phyloP scores from a whole-genome alignment of 1,140 invertebrate species.

The Luehdorfia chinensis region DNA sequence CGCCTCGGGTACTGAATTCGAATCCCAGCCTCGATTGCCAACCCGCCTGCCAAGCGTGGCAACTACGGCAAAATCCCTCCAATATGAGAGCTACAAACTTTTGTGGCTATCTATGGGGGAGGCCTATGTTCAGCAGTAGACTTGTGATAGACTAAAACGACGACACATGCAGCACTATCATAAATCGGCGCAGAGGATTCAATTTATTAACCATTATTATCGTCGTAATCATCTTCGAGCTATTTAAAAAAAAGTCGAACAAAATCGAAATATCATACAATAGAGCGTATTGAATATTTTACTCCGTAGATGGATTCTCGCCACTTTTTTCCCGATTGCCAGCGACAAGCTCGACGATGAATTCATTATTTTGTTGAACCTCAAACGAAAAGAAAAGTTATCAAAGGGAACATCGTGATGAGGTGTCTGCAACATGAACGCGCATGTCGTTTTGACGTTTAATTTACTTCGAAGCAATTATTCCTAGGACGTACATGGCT shows the following conservation, averaged over 20 bases:
- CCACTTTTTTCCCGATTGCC: constrained; percentile 4
- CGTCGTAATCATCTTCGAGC: background rate
- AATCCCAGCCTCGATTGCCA: too few species aligned
- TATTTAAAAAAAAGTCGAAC: background rate
- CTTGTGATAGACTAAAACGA: too few species aligned
- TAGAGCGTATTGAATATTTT: constrained; percentile 7
- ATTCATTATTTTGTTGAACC: constrained; percentile 16
- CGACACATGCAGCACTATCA: too few species aligned
- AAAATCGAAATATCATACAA: constrained; percentile 6
- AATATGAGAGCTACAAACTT: too few species aligned
- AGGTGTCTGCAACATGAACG: constrained; percentile 11
- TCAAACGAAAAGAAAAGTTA: constrained; percentile 9
- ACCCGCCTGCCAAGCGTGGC: too few species aligned
- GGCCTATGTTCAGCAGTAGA: too few species aligned
- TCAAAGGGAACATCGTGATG: constrained; percentile 15
- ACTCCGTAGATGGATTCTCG: background rate
- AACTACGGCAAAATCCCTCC: too few species aligned
- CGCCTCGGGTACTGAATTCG: too few species aligned
- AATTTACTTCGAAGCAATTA: constrained; percentile 12
- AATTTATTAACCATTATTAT: too few species aligned
- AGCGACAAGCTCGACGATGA: constrained; percentile 6
- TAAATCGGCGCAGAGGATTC: too few species aligned
- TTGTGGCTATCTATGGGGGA: too few species aligned
- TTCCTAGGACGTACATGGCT: constrained; percentile 6
- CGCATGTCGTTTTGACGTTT: constrained; percentile 15